Evolutionary conservation across 2,113 vertebrate species (phyloP).

Genomic region (Psittacula cyanocephala): DNA sequence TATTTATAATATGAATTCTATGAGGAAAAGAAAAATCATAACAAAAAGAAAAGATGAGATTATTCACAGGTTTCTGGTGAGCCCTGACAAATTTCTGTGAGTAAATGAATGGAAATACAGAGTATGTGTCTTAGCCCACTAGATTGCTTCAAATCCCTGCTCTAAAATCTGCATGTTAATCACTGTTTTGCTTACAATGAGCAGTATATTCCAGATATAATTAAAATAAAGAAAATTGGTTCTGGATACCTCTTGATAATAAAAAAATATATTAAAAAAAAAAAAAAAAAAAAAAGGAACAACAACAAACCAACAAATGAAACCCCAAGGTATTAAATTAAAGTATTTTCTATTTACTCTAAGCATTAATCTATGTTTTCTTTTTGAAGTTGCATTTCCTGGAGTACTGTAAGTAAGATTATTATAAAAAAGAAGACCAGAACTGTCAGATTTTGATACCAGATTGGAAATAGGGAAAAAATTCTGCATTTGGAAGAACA

Average conservation of each 20-base stretch:
- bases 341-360: not conserved
- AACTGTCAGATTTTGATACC: not conserved
- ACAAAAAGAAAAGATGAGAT: not conserved
- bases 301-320: not conserved
- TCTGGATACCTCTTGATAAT: not conserved
- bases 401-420: not conserved
- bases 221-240: conserved; percentile 2
- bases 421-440: not conserved
- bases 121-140: not conserved
- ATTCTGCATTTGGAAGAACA: not conserved
- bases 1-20: not conserved
- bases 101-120: not conserved
- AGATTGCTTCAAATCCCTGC: not conserved
- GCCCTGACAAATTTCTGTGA: not conserved
- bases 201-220: not conserved
- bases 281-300: not conserved
- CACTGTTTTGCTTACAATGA: not conserved
- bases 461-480: not conserved
- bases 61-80: not conserved
- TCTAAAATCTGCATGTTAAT: not conserved
- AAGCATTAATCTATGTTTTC: not conserved
- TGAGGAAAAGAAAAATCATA: not conserved
- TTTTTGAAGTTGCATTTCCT: not conserved
- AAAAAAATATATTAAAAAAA: not conserved
- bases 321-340: not conserved